These are phyloP conservation scores for Mormyrops boulengeri DNA, from an alignment of 2,797 vertebrate species.

Conservation along the genomic window DNA sequence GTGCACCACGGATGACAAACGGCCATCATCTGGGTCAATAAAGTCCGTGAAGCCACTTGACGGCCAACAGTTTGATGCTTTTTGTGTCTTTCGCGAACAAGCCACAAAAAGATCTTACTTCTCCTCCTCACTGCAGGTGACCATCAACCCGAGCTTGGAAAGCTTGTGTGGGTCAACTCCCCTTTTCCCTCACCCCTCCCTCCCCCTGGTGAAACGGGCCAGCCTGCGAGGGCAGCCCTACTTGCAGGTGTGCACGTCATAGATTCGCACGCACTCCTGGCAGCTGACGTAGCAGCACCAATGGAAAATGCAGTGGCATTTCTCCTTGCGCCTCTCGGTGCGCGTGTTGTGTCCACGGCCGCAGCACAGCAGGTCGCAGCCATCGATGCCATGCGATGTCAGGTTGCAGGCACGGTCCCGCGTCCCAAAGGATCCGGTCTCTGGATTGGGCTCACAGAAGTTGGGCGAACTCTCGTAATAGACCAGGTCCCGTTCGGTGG, in stretches of 20 bases:
- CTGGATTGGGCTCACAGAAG: constrained; percentile 90
- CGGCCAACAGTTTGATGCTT: not conserved
- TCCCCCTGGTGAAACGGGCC: constrained; percentile 9
- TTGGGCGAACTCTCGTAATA: constrained; percentile 95
- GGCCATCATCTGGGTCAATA: not conserved
- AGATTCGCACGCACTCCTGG: constrained; percentile 86
- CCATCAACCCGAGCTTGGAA: not conserved
- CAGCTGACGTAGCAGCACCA: constrained; percentile 99
- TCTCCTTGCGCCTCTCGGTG: constrained; percentile 88
- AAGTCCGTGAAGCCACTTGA: not conserved
- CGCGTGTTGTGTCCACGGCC: constrained; percentile 92
- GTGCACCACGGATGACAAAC: not conserved
- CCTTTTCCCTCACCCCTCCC: constrained; percentile 23
- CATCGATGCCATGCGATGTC: constrained; percentile 91
- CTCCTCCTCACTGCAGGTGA: not conserved
- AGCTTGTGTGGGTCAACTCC: constrained; percentile 26
- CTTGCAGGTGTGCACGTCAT: constrained; percentile 97
- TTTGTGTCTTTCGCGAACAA: not conserved
- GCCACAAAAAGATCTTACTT: not conserved
- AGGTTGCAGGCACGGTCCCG: constrained; percentile 87
- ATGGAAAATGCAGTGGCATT: constrained; percentile 96
- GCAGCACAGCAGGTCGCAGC: constrained; percentile 93
- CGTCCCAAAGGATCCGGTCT: constrained; percentile 94
- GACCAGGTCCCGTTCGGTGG: constrained; percentile 88
- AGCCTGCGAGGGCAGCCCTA: constrained; percentile 45